Evolutionary conservation across 2,113 vertebrate species (phyloP).

Genomic region (Oncorhynchus masou): DNA sequence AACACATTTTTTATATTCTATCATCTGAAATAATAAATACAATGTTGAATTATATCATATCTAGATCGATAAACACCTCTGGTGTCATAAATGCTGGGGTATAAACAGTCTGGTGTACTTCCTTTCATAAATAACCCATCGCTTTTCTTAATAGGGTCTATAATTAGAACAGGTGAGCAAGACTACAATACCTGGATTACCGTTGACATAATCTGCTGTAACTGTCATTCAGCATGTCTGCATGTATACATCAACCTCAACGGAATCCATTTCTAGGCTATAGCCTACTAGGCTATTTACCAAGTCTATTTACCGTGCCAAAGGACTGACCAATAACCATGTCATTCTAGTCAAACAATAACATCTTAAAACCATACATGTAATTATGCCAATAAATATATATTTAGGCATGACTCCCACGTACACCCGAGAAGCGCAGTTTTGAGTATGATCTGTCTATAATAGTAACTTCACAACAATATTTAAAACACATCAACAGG

Average conservation of each 20-base stretch:
- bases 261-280: slow-evolving; percentile 24
- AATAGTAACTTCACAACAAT: no score
- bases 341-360: background rate
- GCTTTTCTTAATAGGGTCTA: slow-evolving; percentile 61
- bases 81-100: background rate
- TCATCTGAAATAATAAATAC: background rate
- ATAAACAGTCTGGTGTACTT: background rate
- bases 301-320: background rate
- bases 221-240: slow-evolving; percentile 33
- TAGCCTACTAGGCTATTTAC: background rate
- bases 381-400: no score
- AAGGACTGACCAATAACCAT: background rate
- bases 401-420: no score
- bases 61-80: background rate
- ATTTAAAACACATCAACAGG: no score
- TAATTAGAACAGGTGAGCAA: slow-evolving; percentile 72
- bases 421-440: no score
- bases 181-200: slow-evolving; percentile 73
- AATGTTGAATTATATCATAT: background rate
- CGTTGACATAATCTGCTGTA: slow-evolving; percentile 74
- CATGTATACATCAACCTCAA: slow-evolving; percentile 27
- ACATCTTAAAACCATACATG: background rate
- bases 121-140: slow-evolving; percentile 29
- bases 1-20: background rate
- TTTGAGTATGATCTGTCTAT: no score